A percentile compares a stretch with the other conserved stretches of the same genome.
phyloP scores from a whole-genome alignment of 2,888 invertebrate species.

The Aplocera efformata region DNA sequence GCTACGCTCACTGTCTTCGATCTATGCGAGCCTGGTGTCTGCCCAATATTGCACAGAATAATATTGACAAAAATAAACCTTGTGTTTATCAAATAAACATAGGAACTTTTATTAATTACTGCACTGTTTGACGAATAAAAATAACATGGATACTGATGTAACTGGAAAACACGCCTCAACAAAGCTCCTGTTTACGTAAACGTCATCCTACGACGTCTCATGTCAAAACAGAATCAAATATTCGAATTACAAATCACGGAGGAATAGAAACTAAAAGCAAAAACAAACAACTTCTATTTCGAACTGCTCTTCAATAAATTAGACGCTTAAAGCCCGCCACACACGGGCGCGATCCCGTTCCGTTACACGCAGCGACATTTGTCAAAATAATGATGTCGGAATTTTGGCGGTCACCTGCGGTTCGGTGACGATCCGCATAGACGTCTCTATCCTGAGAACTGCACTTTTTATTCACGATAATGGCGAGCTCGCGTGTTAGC shows the following conservation, averaged over 20 bases:
- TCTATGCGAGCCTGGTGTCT: slow-evolving; percentile 35
- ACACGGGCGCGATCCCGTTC: slow-evolving; percentile 41
- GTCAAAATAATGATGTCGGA: slow-evolving; percentile 72
- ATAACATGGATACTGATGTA: slow-evolving; percentile 1
- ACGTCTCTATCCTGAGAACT: slow-evolving; percentile 49
- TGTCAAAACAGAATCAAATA: slow-evolving; percentile 40
- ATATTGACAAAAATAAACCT: neutral
- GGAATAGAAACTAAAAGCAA: slow-evolving; percentile 40
- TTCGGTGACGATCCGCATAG: slow-evolving; percentile 31
- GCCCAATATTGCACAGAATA: slow-evolving; percentile 33
- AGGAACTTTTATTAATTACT: too few relatives aligned
- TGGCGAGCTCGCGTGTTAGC: slow-evolving; percentile 59
- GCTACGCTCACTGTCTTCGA: slow-evolving; percentile 35
- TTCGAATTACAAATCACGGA: slow-evolving; percentile 30
- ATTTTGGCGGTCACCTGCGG: slow-evolving; percentile 51
- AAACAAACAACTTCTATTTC: slow-evolving; percentile 38
- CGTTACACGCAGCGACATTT: slow-evolving; percentile 56
- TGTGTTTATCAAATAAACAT: too few relatives aligned
- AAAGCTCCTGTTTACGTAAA: slow-evolving; percentile 43
- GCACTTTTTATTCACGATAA: slow-evolving; percentile 46
- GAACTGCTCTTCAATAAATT: slow-evolving; percentile 43
- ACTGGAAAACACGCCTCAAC: slow-evolving; percentile 24
- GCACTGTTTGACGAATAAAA: too few relatives aligned
- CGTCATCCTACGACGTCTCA: slow-evolving; percentile 41
- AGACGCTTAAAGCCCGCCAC: slow-evolving; percentile 41